phyloP scores from a whole-genome alignment of 1,140 invertebrate genomes.

The Drosophila saltans region DNA sequence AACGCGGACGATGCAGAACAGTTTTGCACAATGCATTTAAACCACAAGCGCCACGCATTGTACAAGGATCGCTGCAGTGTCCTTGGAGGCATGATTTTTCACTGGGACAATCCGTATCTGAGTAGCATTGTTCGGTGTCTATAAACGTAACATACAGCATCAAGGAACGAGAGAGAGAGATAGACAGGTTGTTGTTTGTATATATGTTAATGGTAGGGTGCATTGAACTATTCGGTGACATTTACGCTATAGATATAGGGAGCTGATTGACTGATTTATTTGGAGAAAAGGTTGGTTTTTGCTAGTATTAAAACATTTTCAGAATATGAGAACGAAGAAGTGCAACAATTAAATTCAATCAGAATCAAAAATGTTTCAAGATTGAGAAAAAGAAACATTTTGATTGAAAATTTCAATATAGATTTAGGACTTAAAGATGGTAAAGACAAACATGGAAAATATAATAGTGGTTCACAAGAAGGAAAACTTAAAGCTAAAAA shows the following conservation, averaged over 20 bases:
- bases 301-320: conserved; percentile 7
- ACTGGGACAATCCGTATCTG: conserved; percentile 94
- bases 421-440: conserved; percentile 27
- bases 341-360: conserved; percentile 54
- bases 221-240: conserved; percentile 67
- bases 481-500: conserved; percentile 63
- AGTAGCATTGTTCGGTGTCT: conserved; percentile 93
- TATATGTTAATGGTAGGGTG: conserved; percentile 78
- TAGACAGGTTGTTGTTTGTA: conserved; percentile 77
- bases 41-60: conserved; percentile 93
- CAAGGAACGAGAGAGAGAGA: conserved; percentile 80
- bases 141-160: conserved; percentile 72
- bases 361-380: conserved; percentile 28
- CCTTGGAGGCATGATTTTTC: conserved; percentile 95
- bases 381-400: conserved; percentile 39
- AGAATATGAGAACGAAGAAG: conserved; percentile 30
- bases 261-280: conserved; percentile 32
- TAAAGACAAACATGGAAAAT: conserved; percentile 26
- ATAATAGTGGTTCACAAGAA: conserved; percentile 21
- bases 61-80: conserved; percentile 95
- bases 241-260: conserved; percentile 50
- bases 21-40: conserved; percentile 94
- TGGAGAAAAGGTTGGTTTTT: conserved; percentile 20
- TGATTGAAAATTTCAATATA: conserved; percentile 35
- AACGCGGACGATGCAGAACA: conserved; percentile 91